Conservation (phyloP, 1,140 invertebrate species). For the Cydia amplana region DNA sequence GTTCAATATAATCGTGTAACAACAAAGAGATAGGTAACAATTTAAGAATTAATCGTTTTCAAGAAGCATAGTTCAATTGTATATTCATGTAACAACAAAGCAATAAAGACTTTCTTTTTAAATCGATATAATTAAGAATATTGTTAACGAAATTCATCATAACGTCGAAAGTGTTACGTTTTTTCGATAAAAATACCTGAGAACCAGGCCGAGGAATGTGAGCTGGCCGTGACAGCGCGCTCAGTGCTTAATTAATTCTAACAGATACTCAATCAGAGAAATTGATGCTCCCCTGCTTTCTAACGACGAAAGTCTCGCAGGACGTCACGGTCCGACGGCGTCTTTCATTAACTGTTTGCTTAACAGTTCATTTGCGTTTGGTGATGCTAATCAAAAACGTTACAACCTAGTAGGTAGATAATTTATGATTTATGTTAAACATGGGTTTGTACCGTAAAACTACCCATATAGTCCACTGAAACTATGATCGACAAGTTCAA, state of each 20-base stretch:
- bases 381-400: constrained; percentile 37
- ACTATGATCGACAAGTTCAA: too few relatives aligned
- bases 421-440: too few relatives aligned
- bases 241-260: constrained; percentile 76
- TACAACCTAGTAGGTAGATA: not conserved
- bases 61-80: not conserved
- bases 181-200: constrained; percentile 64
- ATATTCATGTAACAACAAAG: not conserved
- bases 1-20: too few relatives aligned
- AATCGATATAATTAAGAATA: constrained; percentile 33
- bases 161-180: constrained; percentile 54
- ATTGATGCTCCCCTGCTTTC: constrained; percentile 72
- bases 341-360: constrained; percentile 50
- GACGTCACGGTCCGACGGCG: constrained; percentile 58
- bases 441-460: too few relatives aligned
- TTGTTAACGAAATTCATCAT: constrained; percentile 18
- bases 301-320: constrained; percentile 62
- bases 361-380: constrained; percentile 52
- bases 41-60: not conserved
- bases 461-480: too few relatives aligned
- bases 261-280: constrained; percentile 75
- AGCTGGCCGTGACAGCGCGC: constrained; percentile 61
- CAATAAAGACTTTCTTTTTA: not conserved
- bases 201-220: constrained; percentile 72
- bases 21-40: not conserved